Percentiles rank a stretch among this genome's conserved stretches.
These are phyloP conservation scores for Hipparchia semele DNA, from an alignment of 2,888 invertebrate genomes.

Conservation along the genomic window DNA sequence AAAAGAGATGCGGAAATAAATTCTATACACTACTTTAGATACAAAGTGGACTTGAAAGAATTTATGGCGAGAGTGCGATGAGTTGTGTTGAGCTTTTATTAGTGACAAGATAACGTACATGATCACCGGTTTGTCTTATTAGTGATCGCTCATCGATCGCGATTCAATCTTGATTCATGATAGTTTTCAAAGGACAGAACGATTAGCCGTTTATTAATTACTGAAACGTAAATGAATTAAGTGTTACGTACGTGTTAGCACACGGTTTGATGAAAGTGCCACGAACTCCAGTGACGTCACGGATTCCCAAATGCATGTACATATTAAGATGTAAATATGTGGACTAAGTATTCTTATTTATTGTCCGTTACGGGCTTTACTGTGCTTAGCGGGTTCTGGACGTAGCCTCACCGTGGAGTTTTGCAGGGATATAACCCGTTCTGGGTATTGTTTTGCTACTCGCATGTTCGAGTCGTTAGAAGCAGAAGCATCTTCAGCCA, in stretches of 20 bases:
- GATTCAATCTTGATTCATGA: not conserved
- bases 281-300: constrained; percentile 19
- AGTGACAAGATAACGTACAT: no score
- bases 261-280: not conserved
- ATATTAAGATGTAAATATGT: constrained; percentile 78
- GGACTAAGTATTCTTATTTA: constrained; percentile 71
- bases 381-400: constrained; percentile 8
- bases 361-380: constrained; percentile 47
- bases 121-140: no score
- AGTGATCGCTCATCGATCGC: not conserved
- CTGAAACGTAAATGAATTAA: not conserved
- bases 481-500: no score
- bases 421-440: not conserved
- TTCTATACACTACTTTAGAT: constrained; percentile 22
- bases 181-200: not conserved
- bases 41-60: constrained; percentile 19
- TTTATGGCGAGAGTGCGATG: constrained; percentile 1
- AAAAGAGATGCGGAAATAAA: constrained; percentile 1
- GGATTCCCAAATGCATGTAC: constrained; percentile 54
- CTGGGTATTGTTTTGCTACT: not conserved
- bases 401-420: not conserved
- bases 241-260: not conserved
- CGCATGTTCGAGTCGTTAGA: not conserved
- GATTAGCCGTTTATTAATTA: not conserved
- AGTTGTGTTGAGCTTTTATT: not conserved